These are phyloP conservation scores for Amphibalanus amphitrite DNA, from an alignment of 1,140 invertebrate species.

Conservation along the genomic window DNA sequence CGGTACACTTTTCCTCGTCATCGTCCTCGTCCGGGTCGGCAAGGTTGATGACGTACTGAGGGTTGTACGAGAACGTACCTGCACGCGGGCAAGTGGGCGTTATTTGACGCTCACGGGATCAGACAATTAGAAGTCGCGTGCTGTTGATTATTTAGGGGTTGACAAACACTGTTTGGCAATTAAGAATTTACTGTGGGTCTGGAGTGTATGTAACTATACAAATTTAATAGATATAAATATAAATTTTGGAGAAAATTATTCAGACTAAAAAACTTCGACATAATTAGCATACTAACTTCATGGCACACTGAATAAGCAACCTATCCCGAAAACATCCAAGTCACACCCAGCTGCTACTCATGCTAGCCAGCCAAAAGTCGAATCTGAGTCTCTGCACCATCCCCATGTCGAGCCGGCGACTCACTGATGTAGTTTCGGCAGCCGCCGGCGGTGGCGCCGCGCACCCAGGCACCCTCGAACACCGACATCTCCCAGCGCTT, in stretches of 20 bases:
- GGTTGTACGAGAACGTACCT: slow-evolving; percentile 90
- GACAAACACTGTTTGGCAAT: too few relatives aligned
- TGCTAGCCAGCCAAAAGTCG: not conserved
- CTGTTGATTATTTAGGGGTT: too few relatives aligned
- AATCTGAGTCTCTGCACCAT: not conserved
- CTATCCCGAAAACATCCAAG: not conserved
- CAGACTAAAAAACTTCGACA: too few relatives aligned
- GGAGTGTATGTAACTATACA: too few relatives aligned
- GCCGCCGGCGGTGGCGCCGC: slow-evolving; percentile 82
- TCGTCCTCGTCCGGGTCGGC: slow-evolving; percentile 52
- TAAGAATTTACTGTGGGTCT: too few relatives aligned
- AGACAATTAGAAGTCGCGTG: too few relatives aligned
- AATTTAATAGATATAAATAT: too few relatives aligned
- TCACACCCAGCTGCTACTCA: not conserved
- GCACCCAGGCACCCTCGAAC: slow-evolving; percentile 87
- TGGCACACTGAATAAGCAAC: not conserved
- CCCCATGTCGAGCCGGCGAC: not conserved
- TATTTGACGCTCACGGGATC: too few relatives aligned
- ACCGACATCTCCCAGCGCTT: slow-evolving; percentile 70
- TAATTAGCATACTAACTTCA: slow-evolving; percentile 1
- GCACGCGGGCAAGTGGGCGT: too few relatives aligned
- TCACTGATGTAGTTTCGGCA: slow-evolving; percentile 81
- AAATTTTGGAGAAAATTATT: too few relatives aligned
- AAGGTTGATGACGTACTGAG: slow-evolving; percentile 85
- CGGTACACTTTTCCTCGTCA: slow-evolving; percentile 74